Base-by-base conservation (phyloP, 2,888 invertebrate genomes). In the Coleophora flavipennella region DNA sequence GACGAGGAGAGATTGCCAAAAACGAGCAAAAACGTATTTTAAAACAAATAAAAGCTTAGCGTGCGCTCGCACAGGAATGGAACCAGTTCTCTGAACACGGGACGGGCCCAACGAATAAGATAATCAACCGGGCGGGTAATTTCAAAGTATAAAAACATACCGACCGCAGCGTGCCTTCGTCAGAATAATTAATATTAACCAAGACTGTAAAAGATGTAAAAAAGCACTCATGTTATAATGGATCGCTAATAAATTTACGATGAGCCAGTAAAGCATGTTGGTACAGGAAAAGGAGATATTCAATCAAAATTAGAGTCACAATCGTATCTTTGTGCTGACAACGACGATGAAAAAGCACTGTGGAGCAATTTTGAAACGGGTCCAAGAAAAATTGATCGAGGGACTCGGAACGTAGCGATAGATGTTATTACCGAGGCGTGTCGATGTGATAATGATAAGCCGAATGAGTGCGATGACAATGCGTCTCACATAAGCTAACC, bases 1-100 rank as follows among this genome's bases (percentile, higher is more conserved):
- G 73, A 59, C 62, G 55, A 48, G 48, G 41, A 52, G 59, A 68
- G 73, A 76, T 80, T 76, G 79, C 78, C 75, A 78, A 83, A 84
- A 73, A 78, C 64, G 70, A 80, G 71, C 75, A 84, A 83, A 79
- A 77, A 67, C 71, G 63, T 6, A 20, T 61, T 69, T 67, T 72
- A 81, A 80, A 81, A 68, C 78, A 83, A 84, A 84, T 78, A 81
- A 80, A 83, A 72, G 61, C 68, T 13, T 67, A 62, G 68, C 74
- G 62, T 69, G 76, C 72, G 72, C 64, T 59, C 54, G 62, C 52
- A 58, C 51, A 56, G 20, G 20, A 20, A 20, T 45, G 59, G 62
- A 76, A 80, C 80, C 74, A 55, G 79, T 79, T 75, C 50, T 50
- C 53, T 55, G 61, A 60, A 55, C 56, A 47, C 45, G 52, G 62